A percentile compares a stretch with the other conserved stretches of the same genome.
phyloP scores from a whole-genome alignment of 1,140 invertebrate genomes.

The Cyrtorhinus lividipennis region DNA sequence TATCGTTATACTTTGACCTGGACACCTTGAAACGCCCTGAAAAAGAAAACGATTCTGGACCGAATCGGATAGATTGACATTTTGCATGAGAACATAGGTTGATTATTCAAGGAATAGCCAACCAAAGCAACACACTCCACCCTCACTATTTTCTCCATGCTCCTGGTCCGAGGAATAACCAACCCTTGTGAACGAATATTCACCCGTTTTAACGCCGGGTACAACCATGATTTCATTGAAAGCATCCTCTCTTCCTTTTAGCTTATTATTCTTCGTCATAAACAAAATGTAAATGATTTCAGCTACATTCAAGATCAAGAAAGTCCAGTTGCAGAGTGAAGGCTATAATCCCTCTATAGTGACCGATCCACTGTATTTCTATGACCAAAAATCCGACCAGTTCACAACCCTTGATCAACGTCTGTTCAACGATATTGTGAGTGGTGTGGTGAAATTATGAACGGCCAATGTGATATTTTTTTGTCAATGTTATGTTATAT shows the following conservation, averaged over 20 bases:
- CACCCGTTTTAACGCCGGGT: background rate
- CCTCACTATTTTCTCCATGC: no score
- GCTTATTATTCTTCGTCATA: no score
- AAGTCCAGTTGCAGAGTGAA: slow-evolving; percentile 63
- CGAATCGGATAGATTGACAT: no score
- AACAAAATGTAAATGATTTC: no score
- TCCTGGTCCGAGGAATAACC: no score
- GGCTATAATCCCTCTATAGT: slow-evolving; percentile 48
- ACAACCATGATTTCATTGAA: background rate
- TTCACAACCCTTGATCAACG: slow-evolving; percentile 45
- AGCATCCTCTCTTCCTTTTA: slow-evolving; percentile 13
- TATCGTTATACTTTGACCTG: background rate
- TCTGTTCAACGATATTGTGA: slow-evolving; percentile 44
- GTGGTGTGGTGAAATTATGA: background rate
- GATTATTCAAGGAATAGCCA: no score
- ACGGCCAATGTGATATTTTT: background rate
- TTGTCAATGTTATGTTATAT: no score
- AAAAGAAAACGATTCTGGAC: no score
- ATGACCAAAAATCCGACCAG: slow-evolving; percentile 42
- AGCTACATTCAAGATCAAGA: slow-evolving; percentile 85
- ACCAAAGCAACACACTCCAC: no score
- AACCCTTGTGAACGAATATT: no score
- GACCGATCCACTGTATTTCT: slow-evolving; percentile 61
- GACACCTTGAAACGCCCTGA: no score
- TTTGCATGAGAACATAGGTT: no score